Evolutionary conservation across 2,797 vertebrate genomes (phyloP).

Genomic region (Glossophaga mutica): DNA sequence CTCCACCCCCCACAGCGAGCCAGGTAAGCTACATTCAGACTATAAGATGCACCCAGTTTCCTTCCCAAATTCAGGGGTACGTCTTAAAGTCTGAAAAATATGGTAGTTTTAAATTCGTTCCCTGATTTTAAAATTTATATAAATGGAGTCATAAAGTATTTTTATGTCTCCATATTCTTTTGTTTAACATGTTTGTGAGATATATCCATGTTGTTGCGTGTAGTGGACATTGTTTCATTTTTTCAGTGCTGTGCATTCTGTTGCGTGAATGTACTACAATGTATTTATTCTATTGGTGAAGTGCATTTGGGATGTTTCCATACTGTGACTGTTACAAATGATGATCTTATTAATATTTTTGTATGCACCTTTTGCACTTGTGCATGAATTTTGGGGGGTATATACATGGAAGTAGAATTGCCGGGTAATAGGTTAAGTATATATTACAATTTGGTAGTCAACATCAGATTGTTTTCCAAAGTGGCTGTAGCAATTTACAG

Average conservation of each 20-base stretch:
- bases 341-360: neutral
- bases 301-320: neutral
- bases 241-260: neutral
- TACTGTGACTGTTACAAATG: neutral
- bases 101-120: neutral
- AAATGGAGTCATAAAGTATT: neutral
- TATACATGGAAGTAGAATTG: neutral
- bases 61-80: no score
- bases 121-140: neutral
- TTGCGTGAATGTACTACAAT: neutral
- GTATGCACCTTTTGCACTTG: neutral
- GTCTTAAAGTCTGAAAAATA: no score
- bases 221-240: neutral
- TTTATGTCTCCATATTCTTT: neutral
- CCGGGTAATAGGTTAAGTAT: neutral
- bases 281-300: neutral
- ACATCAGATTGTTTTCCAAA: neutral
- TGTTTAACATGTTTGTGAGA: neutral
- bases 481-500: neutral
- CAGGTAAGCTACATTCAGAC: no score
- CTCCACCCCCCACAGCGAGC: no score
- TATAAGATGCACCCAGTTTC: no score
- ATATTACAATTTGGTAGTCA: neutral
- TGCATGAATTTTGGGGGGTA: neutral
- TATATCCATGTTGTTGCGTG: neutral